Evolutionary conservation across 2,113 vertebrate genomes (phyloP), one percentile per base, ranked within the genome.

Genomic region (Megaceryle torquata): DNA sequence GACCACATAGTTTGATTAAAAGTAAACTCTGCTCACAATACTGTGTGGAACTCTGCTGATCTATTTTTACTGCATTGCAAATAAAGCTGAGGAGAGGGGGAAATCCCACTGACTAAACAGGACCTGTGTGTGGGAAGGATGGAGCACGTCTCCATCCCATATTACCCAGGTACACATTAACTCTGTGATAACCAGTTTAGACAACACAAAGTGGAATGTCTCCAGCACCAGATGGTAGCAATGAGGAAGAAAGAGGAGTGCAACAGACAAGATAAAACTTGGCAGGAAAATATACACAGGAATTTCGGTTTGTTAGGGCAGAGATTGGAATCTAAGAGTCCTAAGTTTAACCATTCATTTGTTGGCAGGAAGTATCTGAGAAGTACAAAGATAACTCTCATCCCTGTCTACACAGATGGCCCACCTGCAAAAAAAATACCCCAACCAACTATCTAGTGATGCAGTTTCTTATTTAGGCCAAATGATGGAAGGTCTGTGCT

Each of bases 11-110:
- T 77, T 76, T 82, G 91, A 95, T 96, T 93, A 94, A 92, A 95
- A 85, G 78, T 41, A 92, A 96, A 89, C 78, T 84, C 28, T 41
- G 35, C 17, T 88, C 59, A 65, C 35, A 77, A 50, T 48, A 37
- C 25, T 33, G 41, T 24, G 22, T 35, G 59, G 78, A 91, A 72
- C 39, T 82, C 51, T 39, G 53, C 50, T 89, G 89, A 59, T 89
- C 82, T 96, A 88, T 96, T 96, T 96, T 96, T 95, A 95, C 93
- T 96, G 84, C 82, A 87, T 82, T 37, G 76, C 74, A 96, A 95
- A 95, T 65, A 94, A 87, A 93, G 74, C 39, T 59, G 35, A 54
- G 59, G 22, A 93, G 61, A 89, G 74, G 82, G 94, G 91, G 85
- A 96, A 95, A 96, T 94, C 93, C 94, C 89, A 79, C 78, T 88